Base-by-base conservation (phyloP, 2,888 invertebrate species). In the Hypomecis atomaria region DNA sequence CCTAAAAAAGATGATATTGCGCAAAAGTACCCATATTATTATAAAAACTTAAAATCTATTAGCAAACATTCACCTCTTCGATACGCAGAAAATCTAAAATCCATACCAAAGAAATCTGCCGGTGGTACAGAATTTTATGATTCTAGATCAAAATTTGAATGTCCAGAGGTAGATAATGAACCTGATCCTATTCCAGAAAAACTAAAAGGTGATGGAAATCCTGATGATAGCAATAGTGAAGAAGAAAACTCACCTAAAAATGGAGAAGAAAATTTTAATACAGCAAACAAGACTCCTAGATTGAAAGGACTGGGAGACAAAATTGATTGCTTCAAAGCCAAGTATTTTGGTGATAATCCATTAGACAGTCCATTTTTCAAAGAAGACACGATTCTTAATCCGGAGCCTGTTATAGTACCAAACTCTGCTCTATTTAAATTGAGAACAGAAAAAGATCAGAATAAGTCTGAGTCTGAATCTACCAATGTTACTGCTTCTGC, bases 261-360 rank as follows among this genome's bases (percentile, higher is more conserved):
- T 59, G 78, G 77, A 71, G 67, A 85, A 73, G 74, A 78, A 47
- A 71, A 82, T 63, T 84, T 83, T 66, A 78, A 85, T 36, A 73
- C 78, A 50, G 62, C 72, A 10, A 86, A 88, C 68, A 79, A 91
- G 70, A 82, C 84, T 59, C 94, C 93, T 0, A 91, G 95, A 61
- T 84, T 96, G 0, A 86, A 86, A 66, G 94, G 95, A 1, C 85
- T 97, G 33, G 96, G 96, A 0, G 95, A 95, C 70, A 95, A 96
- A 88, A 95, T 97, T 23, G 95, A 95, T 70, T 97, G 97, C 76
- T 94, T 95, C 37, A 96, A 96, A 83, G 89, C 91, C 0, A 96
- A 96, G 87, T 96, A 95, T 81, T 97, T 96, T 80, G 96, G 96
- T 0, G 90, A 94, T 65, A 94, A 96, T 82, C 96, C 96, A 0